Percentiles rank a stretch among this genome's conserved stretches.
Conservation (phyloP, 2,888 invertebrate species). For the Nemotelus nigrinus region DNA sequence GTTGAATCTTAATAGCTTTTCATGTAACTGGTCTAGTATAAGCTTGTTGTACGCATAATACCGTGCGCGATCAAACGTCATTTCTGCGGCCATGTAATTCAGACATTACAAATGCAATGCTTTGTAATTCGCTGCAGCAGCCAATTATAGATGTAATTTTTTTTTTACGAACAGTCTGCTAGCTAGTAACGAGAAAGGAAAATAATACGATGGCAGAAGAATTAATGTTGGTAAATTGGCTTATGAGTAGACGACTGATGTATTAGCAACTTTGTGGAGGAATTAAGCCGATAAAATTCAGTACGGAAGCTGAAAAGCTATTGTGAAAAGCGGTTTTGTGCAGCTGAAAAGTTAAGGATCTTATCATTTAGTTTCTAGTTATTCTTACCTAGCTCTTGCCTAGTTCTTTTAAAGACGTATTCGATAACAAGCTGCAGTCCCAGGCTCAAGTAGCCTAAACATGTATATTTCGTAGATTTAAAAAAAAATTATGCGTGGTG, state of each 20-base stretch:
- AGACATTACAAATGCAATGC: slow-evolving; percentile 21
- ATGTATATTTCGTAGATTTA: too few relatives aligned
- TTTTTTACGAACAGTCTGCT: background rate
- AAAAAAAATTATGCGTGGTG: too few relatives aligned
- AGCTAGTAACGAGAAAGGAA: background rate
- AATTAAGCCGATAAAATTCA: too few relatives aligned
- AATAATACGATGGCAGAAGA: background rate
- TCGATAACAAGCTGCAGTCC: too few relatives aligned
- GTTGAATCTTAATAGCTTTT: background rate
- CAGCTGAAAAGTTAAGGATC: too few relatives aligned
- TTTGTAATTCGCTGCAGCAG: slow-evolving; percentile 4
- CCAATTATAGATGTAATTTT: slow-evolving; percentile 22
- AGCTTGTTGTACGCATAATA: slow-evolving; percentile 13
- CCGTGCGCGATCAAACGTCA: background rate
- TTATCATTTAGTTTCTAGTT: too few relatives aligned
- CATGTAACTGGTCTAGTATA: background rate
- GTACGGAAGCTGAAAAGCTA: too few relatives aligned
- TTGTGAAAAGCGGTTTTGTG: too few relatives aligned
- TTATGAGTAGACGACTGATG: background rate
- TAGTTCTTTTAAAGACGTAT: too few relatives aligned
- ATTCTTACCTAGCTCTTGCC: too few relatives aligned
- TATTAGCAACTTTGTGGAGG: background rate
- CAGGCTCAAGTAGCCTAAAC: too few relatives aligned
- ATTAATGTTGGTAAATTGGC: slow-evolving; percentile 2
- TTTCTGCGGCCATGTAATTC: slow-evolving; percentile 19